Percentiles rank a stretch among this genome's conserved stretches.
Conservation (phyloP, 2,888 invertebrate genomes). For the Nephrotoma flavescens region DNA sequence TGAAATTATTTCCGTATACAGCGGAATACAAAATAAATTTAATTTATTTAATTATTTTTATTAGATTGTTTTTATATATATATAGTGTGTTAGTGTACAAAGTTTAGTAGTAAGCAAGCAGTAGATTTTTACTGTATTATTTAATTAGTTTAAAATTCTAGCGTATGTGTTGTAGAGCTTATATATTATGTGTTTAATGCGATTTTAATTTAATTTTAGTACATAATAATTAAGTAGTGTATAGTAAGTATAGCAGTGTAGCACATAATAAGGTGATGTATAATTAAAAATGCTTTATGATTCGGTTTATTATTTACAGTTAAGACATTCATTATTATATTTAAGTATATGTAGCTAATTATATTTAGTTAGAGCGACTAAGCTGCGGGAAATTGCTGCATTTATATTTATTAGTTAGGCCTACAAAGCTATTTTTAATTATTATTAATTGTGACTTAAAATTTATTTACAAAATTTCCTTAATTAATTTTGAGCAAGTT, state of each 20-base stretch:
- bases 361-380: too few species aligned
- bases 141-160: neutral
- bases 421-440: neutral
- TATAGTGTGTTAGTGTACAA: neutral
- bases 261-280: neutral
- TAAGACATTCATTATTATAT: neutral
- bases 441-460: neutral
- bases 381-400: neutral
- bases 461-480: neutral
- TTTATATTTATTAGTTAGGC: neutral
- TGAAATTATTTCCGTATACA: neutral
- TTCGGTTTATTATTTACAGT: neutral
- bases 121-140: neutral
- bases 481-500: neutral
- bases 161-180: neutral
- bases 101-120: neutral
- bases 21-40: neutral
- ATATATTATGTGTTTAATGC: neutral
- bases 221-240: neutral
- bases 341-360: too few species aligned
- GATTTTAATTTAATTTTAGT: neutral
- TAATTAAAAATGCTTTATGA: neutral
- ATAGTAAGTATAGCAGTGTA: neutral
- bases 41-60: neutral
- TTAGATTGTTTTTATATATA: neutral